A percentile compares a stretch with the other conserved stretches of the same genome.
phyloP scores from a whole-genome alignment of 2,113 vertebrate genomes.

The Miniopterus natalensis region DNA sequence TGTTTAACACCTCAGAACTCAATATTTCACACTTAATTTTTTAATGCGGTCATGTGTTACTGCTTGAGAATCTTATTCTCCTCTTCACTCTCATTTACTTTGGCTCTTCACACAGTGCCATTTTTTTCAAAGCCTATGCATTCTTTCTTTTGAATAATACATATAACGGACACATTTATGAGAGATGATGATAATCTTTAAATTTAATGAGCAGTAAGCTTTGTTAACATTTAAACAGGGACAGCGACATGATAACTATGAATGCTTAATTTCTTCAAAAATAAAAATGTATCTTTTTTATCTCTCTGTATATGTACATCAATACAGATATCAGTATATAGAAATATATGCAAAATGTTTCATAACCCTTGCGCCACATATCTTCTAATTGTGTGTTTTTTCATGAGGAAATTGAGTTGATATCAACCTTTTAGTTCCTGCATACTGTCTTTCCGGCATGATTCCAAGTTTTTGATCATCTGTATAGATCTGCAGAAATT shows the following conservation, averaged over 20 bases:
- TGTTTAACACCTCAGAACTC: background rate
- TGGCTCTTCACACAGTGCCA: background rate
- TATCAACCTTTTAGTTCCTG: background rate
- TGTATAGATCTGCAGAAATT: background rate
- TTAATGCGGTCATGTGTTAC: background rate
- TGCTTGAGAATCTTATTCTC: background rate
- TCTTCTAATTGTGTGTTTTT: background rate
- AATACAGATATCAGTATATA: background rate
- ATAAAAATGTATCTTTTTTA: background rate
- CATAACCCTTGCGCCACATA: background rate
- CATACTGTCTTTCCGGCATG: background rate
- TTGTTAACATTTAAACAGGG: background rate
- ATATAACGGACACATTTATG: background rate
- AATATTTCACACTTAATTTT: background rate
- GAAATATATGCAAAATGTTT: background rate
- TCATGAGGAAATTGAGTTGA: background rate
- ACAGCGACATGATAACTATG: background rate
- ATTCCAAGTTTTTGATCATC: background rate
- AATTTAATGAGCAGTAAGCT: background rate
- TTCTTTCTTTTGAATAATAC: background rate
- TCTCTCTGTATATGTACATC: background rate
- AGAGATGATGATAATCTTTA: background rate
- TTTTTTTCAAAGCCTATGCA: background rate
- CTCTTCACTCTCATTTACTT: background rate
- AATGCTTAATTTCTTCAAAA: background rate